These are phyloP conservation scores for Anthopleura xanthogrammica DNA, from an alignment of 92 coral and sea anemone genomes.

Conservation along the genomic window DNA sequence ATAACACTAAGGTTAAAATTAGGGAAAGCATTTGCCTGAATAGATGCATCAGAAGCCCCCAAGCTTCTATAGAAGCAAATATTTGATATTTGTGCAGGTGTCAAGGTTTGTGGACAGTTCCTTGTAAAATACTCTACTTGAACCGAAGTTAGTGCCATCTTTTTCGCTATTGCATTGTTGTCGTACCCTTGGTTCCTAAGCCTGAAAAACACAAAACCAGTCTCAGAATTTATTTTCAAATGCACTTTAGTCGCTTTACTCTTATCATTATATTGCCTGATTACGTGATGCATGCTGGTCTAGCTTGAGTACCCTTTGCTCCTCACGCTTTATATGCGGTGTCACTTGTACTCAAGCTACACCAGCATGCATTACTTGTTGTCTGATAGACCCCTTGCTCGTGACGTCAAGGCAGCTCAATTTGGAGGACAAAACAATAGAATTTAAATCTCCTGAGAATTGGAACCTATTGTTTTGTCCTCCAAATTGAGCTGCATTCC, in stretches of 20 bases:
- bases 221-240: not conserved
- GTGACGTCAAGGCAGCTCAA: no score
- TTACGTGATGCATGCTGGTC: no score
- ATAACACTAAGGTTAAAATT: not conserved
- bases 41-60: not conserved
- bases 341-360: no score
- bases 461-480: no score
- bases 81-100: not conserved
- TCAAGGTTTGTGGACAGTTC: not conserved
- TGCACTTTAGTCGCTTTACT: not conserved
- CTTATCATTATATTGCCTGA: not conserved
- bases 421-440: no score
- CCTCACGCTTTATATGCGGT: no score
- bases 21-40: not conserved
- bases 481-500: no score
- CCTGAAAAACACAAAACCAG: not conserved
- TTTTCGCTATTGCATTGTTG: not conserved
- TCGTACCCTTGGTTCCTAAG: not conserved
- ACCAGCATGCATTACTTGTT: no score
- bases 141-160: not conserved
- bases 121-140: not conserved
- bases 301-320: no score
- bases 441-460: no score
- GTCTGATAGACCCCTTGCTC: no score
- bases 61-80: not conserved